Conservation (phyloP, 1,140 invertebrate genomes). For the Drosophila sp. region DNA sequence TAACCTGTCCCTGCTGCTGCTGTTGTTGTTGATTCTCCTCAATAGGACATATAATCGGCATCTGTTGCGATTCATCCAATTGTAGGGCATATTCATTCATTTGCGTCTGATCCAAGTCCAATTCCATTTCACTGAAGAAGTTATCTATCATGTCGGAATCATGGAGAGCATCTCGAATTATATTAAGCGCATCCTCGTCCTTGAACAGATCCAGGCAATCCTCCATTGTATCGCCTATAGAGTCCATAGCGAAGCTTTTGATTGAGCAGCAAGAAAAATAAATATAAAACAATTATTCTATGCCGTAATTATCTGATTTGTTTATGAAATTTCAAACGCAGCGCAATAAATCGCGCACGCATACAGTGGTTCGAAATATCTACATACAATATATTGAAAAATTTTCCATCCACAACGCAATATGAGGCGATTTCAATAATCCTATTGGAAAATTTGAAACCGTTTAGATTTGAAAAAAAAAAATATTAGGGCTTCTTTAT, state of each 20-base stretch:
- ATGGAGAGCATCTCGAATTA: constrained; percentile 75
- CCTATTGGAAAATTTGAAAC: not conserved
- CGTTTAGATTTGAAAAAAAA: not conserved
- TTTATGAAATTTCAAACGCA: constrained; percentile 64
- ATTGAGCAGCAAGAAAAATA: constrained; percentile 27
- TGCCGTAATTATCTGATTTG: constrained; percentile 39
- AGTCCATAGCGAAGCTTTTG: constrained; percentile 32
- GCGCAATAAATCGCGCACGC: constrained; percentile 51
- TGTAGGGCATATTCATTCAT: constrained; percentile 50
- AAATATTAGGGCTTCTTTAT: not conserved
- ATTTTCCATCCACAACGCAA: not conserved
- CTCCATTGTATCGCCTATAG: constrained; percentile 39
- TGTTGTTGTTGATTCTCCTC: constrained; percentile 11
- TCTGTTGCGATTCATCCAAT: constrained; percentile 29
- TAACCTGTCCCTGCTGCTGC: constrained; percentile 38
- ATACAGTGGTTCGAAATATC: constrained; percentile 27
- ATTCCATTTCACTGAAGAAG: constrained; percentile 71
- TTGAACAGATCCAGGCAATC: constrained; percentile 70
- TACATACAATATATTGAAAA: not conserved
- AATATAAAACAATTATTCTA: constrained; percentile 28
- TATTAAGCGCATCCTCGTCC: constrained; percentile 71
- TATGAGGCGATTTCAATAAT: not conserved
- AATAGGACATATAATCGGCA: constrained; percentile 18
- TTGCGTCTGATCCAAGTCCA: constrained; percentile 59
- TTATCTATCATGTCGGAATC: constrained; percentile 68